Evolutionary conservation across 2,113 vertebrate genomes (phyloP), one percentile per base, ranked within the genome.

Genomic region (Microtus richardsoni): DNA sequence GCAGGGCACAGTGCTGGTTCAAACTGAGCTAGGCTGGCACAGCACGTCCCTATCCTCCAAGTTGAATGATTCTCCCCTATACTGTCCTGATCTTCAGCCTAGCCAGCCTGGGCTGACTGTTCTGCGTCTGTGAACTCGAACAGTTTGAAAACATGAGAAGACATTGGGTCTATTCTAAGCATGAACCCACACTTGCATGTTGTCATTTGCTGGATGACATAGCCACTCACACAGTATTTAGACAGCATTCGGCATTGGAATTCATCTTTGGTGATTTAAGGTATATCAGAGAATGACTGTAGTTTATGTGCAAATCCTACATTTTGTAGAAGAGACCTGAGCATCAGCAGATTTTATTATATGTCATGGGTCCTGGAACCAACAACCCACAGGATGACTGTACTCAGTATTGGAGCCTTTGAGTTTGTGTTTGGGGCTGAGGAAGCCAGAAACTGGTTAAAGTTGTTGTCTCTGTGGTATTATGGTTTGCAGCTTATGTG

Each of bases 371-470:
- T 16, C 30, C 49, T 78, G 71, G 71, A 47, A 47, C 60, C 39
- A 68, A 24, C 30, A 85, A 24, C 39, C 79, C 77, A 33, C 62
- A 54, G 47, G 30, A 85, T 78, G 80, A 78, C 80, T 91, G 71
- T 36, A 52, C 39, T 41, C 47, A 7, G 70, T 36, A 60, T 4
- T 33, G 17, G 90, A 92, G 85, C 17, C 60, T 93, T 30, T 36
- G 49, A 92, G 62, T 73, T 89, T 64, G 44, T 21, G 7, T 74
- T 88, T 86, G 88, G 80, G 71, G 41, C 62, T 71, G n/a, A 39
- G 85, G 80, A 88, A 84, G 71, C 78, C 88, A 78, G 85, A 86
- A 82, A 68, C 47, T 6, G 5, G n/a, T 93, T 88, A 58, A 80
- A 17, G 64, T 6, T 88, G 52, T 73, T 19, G 16, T 73, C 10